phyloP scores from a whole-genome alignment of 2,888 invertebrate genomes.

The Rambutsinella grinnellia region DNA sequence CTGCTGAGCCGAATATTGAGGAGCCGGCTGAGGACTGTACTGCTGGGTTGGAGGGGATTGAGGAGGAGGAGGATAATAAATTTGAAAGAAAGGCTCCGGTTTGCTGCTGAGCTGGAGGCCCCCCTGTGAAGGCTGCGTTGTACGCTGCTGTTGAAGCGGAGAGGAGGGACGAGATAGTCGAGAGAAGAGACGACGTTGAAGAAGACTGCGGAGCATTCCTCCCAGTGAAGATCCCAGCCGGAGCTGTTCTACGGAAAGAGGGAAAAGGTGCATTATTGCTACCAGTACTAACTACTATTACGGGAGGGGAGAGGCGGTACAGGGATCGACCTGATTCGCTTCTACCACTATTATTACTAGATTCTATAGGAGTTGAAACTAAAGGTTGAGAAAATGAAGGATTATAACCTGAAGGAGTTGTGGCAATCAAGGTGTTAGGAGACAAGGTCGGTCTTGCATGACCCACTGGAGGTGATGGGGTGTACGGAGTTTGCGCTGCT shows the following conservation, averaged over 20 bases:
- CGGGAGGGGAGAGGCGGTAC: slow-evolving; percentile 2
- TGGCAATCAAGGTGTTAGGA: slow-evolving; percentile 43
- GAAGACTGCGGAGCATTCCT: slow-evolving; percentile 47
- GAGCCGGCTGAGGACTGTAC: slow-evolving; percentile 20
- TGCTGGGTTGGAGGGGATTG: slow-evolving; percentile 24
- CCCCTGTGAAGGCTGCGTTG: slow-evolving; percentile 47
- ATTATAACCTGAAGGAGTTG: slow-evolving; percentile 56
- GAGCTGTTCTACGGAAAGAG: slow-evolving; percentile 60
- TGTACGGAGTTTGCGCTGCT: slow-evolving; percentile 25
- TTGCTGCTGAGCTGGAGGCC: slow-evolving; percentile 5
- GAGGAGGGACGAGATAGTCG: slow-evolving; percentile 51
- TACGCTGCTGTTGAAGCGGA: slow-evolving; percentile 48
- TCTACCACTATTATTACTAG: slow-evolving; percentile 5
- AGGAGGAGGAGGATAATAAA: slow-evolving; percentile 32
- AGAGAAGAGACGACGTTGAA: slow-evolving; percentile 54
- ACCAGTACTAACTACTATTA: slow-evolving; percentile 14
- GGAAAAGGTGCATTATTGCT: slow-evolving; percentile 50
- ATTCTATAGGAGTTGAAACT: background rate
- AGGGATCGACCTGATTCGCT: background rate
- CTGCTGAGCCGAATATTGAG: slow-evolving; percentile 31
- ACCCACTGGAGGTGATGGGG: slow-evolving; percentile 40
- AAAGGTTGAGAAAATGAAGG: slow-evolving; percentile 48
- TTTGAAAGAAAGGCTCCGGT: slow-evolving; percentile 42
- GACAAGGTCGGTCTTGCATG: slow-evolving; percentile 41
- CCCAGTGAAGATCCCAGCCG: slow-evolving; percentile 54